phyloP scores from a whole-genome alignment of 1,140 invertebrate genomes.

The Wasmannia auropunctata region DNA sequence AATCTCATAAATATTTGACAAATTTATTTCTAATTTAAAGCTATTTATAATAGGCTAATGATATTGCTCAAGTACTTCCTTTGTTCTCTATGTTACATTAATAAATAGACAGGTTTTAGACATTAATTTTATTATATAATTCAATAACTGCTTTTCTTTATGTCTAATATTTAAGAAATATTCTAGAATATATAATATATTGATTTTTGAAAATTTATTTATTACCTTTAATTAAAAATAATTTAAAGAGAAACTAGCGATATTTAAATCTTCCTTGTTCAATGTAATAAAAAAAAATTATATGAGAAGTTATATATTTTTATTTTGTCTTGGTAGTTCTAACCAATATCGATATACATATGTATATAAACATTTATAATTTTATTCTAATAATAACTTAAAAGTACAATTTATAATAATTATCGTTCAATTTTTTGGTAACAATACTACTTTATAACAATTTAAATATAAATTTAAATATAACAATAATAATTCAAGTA shows the following conservation, averaged over 20 bases:
- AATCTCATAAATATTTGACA: slow-evolving; percentile 3
- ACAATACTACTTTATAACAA: neutral
- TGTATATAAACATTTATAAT: neutral
- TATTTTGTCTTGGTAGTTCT: neutral
- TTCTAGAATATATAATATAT: neutral
- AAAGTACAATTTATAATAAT: neutral
- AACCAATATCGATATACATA: neutral
- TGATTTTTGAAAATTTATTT: neutral
- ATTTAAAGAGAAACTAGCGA: neutral
- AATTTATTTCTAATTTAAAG: neutral
- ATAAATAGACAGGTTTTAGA: neutral
- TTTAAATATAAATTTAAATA: neutral
- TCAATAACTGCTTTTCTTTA: neutral
- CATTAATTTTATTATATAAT: slow-evolving; percentile 6
- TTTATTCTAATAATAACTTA: neutral
- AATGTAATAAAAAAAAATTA: neutral
- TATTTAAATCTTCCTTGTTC: neutral
- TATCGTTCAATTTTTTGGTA: neutral
- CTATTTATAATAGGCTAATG: neutral
- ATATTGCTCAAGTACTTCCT: neutral
- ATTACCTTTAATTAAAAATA: neutral
- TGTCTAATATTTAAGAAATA: neutral
- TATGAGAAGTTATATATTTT: neutral
- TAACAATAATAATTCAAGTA: neutral
- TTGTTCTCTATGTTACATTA: neutral